Evolutionary conservation across 2,888 invertebrate species (phyloP), one percentile per base, ranked within the genome.

Genomic region (Mimachlamys varia): DNA sequence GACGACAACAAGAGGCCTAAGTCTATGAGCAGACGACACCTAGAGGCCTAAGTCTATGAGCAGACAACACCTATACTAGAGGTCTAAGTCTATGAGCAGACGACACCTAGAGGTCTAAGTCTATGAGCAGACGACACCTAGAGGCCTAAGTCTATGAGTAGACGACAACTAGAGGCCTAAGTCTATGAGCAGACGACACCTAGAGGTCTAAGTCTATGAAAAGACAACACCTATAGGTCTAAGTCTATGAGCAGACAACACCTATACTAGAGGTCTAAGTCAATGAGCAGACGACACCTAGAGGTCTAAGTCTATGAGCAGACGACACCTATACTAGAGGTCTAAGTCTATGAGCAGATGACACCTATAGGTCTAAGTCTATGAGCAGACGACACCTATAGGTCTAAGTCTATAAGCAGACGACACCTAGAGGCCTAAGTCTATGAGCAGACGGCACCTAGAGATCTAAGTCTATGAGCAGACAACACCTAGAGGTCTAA

Each of bases 291-390:
- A 76, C 27, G 76, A 76, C 76, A 76, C 76, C 0, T 22, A 10
- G 0, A 58, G 4, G 58, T n/a, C n/a, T n/a, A n/a, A n/a, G n/a
- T n/a, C n/a, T n/a, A n/a, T 76, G 76, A 76, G 27, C 76, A 76
- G 76, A 76, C 27, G 76, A 76, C 76, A 76, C 76, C 0, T 22
- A 10, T 7, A n/a, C n/a, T n/a, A n/a, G n/a, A 58, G 4, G 58
- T n/a, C n/a, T n/a, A n/a, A n/a, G n/a, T n/a, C n/a, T n/a, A n/a
- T 76, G 76, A 76, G 27, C 76, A 76, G 76, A 76, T 27, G 76
- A 76, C 76, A 76, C 76, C 0, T 22, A 10, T 7, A 58, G 4
- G 58, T n/a, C n/a, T n/a, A n/a, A n/a, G n/a, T n/a, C n/a, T n/a
- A n/a, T 76, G 76, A 76, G 27, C 76, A 76, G 76, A 76, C 27